phyloP scores from a whole-genome alignment of 2,888 invertebrate species.

The Acanthosepion pharaonis region DNA sequence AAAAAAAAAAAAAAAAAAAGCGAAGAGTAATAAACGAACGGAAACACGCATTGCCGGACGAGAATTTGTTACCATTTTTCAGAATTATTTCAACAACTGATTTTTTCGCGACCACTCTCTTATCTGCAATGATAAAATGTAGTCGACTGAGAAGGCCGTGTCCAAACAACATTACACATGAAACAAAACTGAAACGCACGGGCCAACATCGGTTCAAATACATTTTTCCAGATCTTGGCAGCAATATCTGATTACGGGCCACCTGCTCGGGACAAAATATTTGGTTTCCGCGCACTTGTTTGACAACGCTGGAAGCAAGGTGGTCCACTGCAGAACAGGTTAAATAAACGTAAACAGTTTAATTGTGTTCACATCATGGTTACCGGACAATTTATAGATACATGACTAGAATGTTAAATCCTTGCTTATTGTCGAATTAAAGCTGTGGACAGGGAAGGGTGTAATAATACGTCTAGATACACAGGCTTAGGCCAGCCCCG shows the following conservation, averaged over 20 bases:
- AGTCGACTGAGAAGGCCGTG: background rate
- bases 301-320: conserved; percentile 33
- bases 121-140: background rate
- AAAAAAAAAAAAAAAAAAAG: background rate
- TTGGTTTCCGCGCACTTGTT: conserved; percentile 23
- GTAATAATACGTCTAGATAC: background rate
- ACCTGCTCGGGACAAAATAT: conserved; percentile 1
- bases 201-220: background rate
- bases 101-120: background rate
- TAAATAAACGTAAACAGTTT: background rate
- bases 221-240: conserved; percentile 33
- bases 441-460: background rate
- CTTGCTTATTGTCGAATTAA: conserved; percentile 33
- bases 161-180: background rate
- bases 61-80: conserved; percentile 4
- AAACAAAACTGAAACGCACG: background rate
- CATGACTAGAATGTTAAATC: conserved; percentile 33
- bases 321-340: background rate
- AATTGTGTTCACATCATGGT: background rate
- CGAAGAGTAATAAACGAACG: background rate
- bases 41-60: background rate
- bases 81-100: background rate
- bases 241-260: conserved; percentile 22
- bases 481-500: background rate
- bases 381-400: conserved; percentile 33